Evolutionary conservation across 2,888 invertebrate genomes (phyloP).

Genomic region (Eupithecia insigniata): DNA sequence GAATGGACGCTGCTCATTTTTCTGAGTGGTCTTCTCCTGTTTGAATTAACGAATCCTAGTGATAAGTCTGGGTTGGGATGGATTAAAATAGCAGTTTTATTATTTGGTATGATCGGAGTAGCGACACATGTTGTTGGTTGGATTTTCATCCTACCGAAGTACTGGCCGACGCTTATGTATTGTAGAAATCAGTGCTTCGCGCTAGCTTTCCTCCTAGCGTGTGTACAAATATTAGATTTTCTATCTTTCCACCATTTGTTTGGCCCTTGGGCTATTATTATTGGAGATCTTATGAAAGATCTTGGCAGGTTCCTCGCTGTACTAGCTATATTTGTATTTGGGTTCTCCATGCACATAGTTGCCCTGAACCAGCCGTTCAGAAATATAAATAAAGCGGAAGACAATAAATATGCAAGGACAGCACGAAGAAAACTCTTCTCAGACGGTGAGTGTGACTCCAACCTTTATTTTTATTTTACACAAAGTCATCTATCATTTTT

Average conservation of each 20-base stretch:
- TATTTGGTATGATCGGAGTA: constrained; percentile 95
- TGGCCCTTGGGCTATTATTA: constrained; percentile 99
- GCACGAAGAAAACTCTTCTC: constrained; percentile 85
- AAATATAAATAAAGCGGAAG: constrained; percentile 86
- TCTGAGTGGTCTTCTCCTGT: constrained; percentile 96
- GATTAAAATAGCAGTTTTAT: constrained; percentile 93
- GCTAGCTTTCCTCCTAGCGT: constrained; percentile 96
- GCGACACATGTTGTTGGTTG: constrained; percentile 94
- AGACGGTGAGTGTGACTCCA: constrained; percentile 86
- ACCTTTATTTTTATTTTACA: constrained; percentile 25
- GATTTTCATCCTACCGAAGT: constrained; percentile 86
- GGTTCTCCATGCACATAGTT: constrained; percentile 98
- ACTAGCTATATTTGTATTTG: constrained; percentile 98
- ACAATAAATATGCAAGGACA: constrained; percentile 84
- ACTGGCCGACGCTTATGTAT: constrained; percentile 95
- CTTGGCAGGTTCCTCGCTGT: constrained; percentile 98
- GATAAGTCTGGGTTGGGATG: constrained; percentile 98
- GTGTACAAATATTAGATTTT: constrained; percentile 98
- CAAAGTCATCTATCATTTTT: constrained; percentile 31
- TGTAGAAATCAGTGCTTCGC: constrained; percentile 98
- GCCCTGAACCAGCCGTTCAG: constrained; percentile 97
- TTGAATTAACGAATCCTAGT: constrained; percentile 98
- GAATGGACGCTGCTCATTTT: constrained; percentile 98
- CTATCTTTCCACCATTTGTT: constrained; percentile 99
- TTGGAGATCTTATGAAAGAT: constrained; percentile 97